phyloP scores from a whole-genome alignment of 2,113 vertebrate species.

The Psettodes erumei region DNA sequence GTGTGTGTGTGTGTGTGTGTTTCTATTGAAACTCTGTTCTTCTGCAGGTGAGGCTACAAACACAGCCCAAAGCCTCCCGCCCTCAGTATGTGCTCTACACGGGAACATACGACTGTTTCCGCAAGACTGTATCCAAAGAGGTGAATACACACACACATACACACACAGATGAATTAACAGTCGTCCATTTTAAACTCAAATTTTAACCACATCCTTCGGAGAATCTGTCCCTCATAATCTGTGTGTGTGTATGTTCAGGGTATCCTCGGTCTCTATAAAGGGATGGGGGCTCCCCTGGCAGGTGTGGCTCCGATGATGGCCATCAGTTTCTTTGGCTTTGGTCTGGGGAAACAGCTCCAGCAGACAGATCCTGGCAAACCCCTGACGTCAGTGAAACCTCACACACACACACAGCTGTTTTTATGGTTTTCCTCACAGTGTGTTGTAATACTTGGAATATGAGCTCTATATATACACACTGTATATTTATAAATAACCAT shows the following conservation, averaged over 20 bases:
- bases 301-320: slow-evolving; percentile 85
- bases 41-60: slow-evolving; percentile 83
- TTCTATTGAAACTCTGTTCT: neutral
- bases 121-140: slow-evolving; percentile 82
- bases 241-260: slow-evolving; percentile 72
- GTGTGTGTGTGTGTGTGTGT: slow-evolving; percentile 13
- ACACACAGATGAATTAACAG: no score
- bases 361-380: slow-evolving; percentile 69
- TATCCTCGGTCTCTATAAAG: slow-evolving; percentile 82
- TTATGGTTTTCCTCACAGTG: neutral
- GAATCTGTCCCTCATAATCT: slow-evolving; percentile 14
- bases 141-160: slow-evolving; percentile 52
- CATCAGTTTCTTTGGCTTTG: slow-evolving; percentile 85
- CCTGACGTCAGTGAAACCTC: slow-evolving; percentile 70
- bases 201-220: no score
- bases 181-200: no score
- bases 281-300: slow-evolving; percentile 83
- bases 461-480: slow-evolving; percentile 52
- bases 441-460: slow-evolving; percentile 45
- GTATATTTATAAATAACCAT: no score
- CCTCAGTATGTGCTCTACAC: slow-evolving; percentile 69
- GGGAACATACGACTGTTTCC: slow-evolving; percentile 81
- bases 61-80: slow-evolving; percentile 74
- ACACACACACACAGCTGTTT: neutral
- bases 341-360: slow-evolving; percentile 83